phyloP scores from a whole-genome alignment of 2,113 vertebrate species.

The Carollia perspicillata region DNA sequence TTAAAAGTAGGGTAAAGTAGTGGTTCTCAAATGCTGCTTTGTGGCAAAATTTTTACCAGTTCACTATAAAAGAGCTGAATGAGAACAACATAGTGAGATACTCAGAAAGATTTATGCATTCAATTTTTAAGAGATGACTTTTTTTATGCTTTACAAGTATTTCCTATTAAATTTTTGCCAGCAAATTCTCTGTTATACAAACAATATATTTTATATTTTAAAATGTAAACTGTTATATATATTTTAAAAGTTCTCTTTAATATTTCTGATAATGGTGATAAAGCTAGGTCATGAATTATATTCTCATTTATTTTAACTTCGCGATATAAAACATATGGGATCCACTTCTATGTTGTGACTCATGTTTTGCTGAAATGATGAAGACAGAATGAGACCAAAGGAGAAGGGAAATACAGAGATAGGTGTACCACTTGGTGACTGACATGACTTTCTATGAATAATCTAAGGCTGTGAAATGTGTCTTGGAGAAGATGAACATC shows the following conservation, averaged over 20 bases:
- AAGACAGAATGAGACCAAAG: too few species aligned
- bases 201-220: background rate
- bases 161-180: background rate
- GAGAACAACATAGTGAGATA: background rate
- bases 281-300: background rate
- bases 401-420: background rate
- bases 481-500: background rate
- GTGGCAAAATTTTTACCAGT: background rate
- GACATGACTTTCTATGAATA: background rate
- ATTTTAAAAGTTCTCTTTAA: background rate
- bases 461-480: background rate
- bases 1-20: background rate
- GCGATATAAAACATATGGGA: background rate
- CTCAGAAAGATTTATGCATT: background rate
- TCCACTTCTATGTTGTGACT: background rate
- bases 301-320: background rate
- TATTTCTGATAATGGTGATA: background rate
- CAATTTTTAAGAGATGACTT: background rate
- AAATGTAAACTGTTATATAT: background rate
- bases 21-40: background rate
- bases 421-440: fast-evolving
- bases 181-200: background rate
- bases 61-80: background rate
- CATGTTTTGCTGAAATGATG: background rate
- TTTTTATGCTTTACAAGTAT: background rate